Conservation (phyloP, 2,888 invertebrate species). For the Helicoverpa assulta region DNA sequence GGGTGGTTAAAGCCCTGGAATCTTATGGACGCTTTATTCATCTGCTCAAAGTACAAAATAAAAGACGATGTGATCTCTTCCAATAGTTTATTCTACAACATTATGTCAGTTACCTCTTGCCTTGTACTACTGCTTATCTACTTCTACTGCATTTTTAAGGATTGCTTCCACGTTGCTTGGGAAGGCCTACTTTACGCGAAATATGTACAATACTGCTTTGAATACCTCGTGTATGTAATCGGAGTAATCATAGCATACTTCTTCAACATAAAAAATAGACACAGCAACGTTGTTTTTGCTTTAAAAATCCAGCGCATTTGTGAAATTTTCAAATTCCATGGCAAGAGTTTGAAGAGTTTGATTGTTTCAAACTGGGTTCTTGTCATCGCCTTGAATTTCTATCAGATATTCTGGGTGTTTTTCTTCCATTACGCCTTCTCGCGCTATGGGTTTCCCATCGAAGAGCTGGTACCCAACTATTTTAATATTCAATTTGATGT, state of each 20-base stretch:
- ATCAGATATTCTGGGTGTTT: background rate
- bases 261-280: conserved; percentile 13
- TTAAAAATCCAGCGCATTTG: conserved; percentile 22
- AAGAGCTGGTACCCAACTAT: background rate
- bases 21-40: conserved; percentile 34
- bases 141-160: background rate
- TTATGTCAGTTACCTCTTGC: conserved; percentile 10
- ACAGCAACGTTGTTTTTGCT: conserved; percentile 23
- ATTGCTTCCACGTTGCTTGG: background rate
- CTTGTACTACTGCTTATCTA: background rate
- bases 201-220: background rate
- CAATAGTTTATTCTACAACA: conserved; percentile 25
- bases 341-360: background rate
- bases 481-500: background rate
- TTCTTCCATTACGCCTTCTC: background rate
- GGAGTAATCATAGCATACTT: conserved; percentile 20
- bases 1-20: conserved; percentile 35
- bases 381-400: conserved; percentile 7
- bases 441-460: background rate
- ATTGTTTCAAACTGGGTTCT: conserved; percentile 17
- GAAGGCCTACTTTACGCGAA: background rate
- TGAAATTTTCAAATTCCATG: conserved; percentile 27
- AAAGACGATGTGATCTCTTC: conserved; percentile 1
- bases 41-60: conserved; percentile 42
- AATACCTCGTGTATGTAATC: background rate